phyloP scores from a whole-genome alignment of 2,113 vertebrate genomes.

The Gymnorhina tibicen region DNA sequence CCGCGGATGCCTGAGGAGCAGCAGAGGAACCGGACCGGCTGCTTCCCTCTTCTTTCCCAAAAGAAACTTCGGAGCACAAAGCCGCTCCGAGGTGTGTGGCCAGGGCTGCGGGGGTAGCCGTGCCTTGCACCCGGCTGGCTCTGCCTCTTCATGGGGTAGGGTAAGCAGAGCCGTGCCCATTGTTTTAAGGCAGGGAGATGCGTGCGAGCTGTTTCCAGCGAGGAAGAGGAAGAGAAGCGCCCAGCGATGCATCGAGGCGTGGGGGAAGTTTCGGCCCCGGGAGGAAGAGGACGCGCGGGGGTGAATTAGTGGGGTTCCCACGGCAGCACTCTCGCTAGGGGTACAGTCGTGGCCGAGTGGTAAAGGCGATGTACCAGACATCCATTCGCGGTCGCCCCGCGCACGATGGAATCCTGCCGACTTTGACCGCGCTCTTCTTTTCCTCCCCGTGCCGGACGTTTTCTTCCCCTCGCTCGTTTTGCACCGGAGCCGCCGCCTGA shows the following conservation, averaged over 20 bases:
- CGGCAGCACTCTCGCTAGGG: fast-evolving
- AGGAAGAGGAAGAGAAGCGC: background rate
- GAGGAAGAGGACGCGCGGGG: background rate
- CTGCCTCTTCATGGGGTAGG: background rate
- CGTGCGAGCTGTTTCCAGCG: fast-evolving
- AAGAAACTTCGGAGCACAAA: fast-evolving
- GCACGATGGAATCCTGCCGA: constrained; percentile 95
- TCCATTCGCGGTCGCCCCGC: constrained; percentile 84
- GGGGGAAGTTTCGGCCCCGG: fast-evolving
- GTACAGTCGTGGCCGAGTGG: constrained; percentile 77
- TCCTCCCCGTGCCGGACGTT: fast-evolving
- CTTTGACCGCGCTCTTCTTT: fast-evolving
- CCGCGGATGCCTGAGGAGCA: background rate
- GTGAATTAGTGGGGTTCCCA: background rate
- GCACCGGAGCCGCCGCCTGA: background rate
- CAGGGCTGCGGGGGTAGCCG: background rate
- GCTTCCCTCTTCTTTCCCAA: background rate
- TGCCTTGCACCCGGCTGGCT: background rate
- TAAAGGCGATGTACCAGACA: constrained; percentile 88
- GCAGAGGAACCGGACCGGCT: background rate
- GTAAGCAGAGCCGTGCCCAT: background rate
- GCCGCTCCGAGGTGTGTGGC: background rate
- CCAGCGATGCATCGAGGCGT: fast-evolving
- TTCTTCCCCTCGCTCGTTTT: fast-evolving
- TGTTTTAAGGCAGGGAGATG: background rate